Evolutionary conservation across 1,140 invertebrate genomes (phyloP).

Genomic region (Apis cerana): DNA sequence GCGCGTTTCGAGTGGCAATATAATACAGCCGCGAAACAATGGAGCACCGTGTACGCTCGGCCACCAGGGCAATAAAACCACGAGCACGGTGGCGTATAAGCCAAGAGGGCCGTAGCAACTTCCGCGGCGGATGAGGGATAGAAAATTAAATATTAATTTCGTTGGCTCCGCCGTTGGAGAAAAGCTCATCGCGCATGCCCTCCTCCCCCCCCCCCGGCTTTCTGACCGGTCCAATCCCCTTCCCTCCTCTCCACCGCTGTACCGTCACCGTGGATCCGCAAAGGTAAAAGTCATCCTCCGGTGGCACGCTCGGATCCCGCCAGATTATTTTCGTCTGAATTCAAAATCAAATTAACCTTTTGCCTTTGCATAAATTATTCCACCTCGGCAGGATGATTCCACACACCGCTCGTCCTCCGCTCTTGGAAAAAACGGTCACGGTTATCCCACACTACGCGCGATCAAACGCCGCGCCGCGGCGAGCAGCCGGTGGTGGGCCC

Average conservation of each 20-base stretch:
- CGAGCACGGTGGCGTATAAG: constrained; percentile 63
- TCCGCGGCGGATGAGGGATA: constrained; percentile 69
- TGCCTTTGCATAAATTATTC: constrained; percentile 71
- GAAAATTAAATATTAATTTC: constrained; percentile 79
- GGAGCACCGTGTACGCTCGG: constrained; percentile 62
- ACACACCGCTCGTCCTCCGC: not conserved
- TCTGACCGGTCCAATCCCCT: constrained; percentile 51
- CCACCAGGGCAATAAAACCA: constrained; percentile 68
- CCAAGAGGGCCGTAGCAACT: constrained; percentile 69
- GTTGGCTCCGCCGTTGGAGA: constrained; percentile 50
- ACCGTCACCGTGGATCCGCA: constrained; percentile 36
- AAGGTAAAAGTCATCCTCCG: constrained; percentile 56
- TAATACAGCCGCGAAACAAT: constrained; percentile 71
- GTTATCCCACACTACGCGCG: not conserved
- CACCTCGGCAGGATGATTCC: not conserved
- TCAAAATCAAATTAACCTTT: constrained; percentile 74
- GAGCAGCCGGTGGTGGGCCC: not conserved
- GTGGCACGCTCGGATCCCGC: constrained; percentile 30
- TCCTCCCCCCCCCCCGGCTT: constrained; percentile 35
- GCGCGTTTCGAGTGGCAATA: constrained; percentile 71
- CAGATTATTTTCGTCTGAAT: constrained; percentile 66
- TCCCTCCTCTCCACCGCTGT: too few relatives aligned
- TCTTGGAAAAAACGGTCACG: not conserved
- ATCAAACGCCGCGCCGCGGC: constrained; percentile 14
- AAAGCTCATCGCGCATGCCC: constrained; percentile 69